Conservation (phyloP, 2,113 vertebrate species). For the Sula dactylatra region DNA sequence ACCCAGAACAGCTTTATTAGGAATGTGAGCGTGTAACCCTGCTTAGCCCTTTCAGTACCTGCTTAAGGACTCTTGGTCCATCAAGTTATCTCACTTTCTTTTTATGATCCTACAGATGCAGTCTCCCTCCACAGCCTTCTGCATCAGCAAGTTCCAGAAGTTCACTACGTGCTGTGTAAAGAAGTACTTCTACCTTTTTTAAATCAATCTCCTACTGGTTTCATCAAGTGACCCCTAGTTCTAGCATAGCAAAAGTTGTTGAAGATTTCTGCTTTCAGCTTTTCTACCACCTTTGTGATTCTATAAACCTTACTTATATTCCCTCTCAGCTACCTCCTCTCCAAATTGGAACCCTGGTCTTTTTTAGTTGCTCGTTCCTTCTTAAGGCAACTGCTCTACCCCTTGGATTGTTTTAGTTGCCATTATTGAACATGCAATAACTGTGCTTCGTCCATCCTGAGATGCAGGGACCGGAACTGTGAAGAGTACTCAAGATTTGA, state of each 20-base stretch:
- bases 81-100: neutral
- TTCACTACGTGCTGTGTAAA: neutral
- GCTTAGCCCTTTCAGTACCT: neutral
- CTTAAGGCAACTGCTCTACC: neutral
- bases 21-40: neutral
- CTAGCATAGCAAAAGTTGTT: neutral
- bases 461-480: neutral
- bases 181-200: neutral
- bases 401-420: neutral
- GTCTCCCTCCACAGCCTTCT: neutral
- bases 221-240: neutral
- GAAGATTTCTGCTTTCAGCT: neutral
- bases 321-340: neutral
- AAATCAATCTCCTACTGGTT: neutral
- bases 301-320: neutral
- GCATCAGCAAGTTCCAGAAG: neutral
- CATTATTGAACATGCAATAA: neutral
- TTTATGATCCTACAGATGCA: neutral
- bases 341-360: neutral
- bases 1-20: neutral
- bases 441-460: neutral
- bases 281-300: neutral
- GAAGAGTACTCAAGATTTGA: neutral
- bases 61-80: neutral
- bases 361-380: neutral